Base-by-base conservation (phyloP, 2,797 vertebrate genomes). In the Psittacula derbiana region DNA sequence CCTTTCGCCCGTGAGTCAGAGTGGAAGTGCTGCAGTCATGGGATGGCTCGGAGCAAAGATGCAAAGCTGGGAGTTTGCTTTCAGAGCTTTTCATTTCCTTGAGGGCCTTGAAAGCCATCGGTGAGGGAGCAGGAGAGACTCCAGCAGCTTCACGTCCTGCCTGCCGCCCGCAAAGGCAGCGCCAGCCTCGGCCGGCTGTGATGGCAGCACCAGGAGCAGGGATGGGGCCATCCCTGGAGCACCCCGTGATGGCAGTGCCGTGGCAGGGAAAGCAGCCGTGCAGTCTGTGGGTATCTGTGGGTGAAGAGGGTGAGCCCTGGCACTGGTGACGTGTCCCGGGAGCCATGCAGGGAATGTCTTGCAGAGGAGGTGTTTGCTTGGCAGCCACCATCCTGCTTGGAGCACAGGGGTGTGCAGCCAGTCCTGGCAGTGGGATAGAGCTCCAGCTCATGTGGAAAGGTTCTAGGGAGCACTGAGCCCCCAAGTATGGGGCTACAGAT, bases 1-100 rank as follows among this genome's bases (percentile, higher is more conserved):
- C 93, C 74, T 92, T 79, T 93, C 7, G 38, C 80, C 90, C 11
- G 1, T 94, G 95, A 97, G 86, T 96, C 96, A 96, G 72, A 80
- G 50, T 71, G 79, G 80, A 96, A 89, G 91, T 60, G 86, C 81
- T 8, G 64, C 57, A 84, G 72, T 28, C 52, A 17, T 61, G 79
- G 87, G 61, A 91, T 61, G 69, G 79, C 93, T 94, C 3, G 1
- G 49, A 86, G 86, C 86, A 30, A 87, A 87, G 88, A 94, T 84
- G 74, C 88, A 92, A 93, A 93, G 47, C 16, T 88, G 91, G 79
- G 91, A 88, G 71, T 36, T 43, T 91, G 44, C 91, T 84, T 91
- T 72, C 85, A 57, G 58, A 93, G 50, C 46, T 73, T 85, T 93
- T 90, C 49, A 44, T 82, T 86, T 96, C 71, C 87, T 94, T 31